These are phyloP conservation scores for Drosophila littoralis DNA, from an alignment of 1,140 invertebrate genomes.

Conservation along the genomic window DNA sequence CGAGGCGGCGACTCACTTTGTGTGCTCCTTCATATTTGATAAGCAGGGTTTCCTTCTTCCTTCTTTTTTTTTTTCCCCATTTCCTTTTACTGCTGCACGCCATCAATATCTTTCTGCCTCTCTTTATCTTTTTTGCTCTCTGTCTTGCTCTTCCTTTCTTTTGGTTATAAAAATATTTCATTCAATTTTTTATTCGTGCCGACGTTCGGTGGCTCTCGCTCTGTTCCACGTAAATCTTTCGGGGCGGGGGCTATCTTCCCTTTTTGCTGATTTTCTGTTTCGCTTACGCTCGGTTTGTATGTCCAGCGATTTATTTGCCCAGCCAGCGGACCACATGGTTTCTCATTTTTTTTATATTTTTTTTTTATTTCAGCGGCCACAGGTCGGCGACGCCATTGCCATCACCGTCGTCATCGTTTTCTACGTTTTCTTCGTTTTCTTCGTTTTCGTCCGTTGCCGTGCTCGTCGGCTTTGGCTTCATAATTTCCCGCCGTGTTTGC, in stretches of 20 bases:
- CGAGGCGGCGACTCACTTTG: constrained; percentile 57
- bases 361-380: constrained; percentile 48
- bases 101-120: constrained; percentile 68
- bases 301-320: constrained; percentile 77
- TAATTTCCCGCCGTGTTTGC: constrained; percentile 57
- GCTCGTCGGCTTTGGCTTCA: constrained; percentile 63
- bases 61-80: background rate
- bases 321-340: constrained; percentile 68
- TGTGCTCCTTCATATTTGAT: constrained; percentile 79
- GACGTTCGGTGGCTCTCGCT: constrained; percentile 32
- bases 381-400: constrained; percentile 64
- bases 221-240: constrained; percentile 37
- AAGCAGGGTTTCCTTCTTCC: constrained; percentile 62
- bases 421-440: constrained; percentile 35
- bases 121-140: constrained; percentile 10
- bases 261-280: constrained; percentile 33
- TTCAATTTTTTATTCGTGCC: constrained; percentile 77
- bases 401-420: constrained; percentile 20
- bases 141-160: constrained; percentile 32
- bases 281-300: constrained; percentile 63
- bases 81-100: constrained; percentile 68
- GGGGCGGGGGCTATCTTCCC: constrained; percentile 8
- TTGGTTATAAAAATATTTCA: constrained; percentile 82
- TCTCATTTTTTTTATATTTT: constrained; percentile 67
- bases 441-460: constrained; percentile 10